These are phyloP conservation scores for Pseudoatta argentina DNA, from an alignment of 1,140 invertebrate species.

Conservation along the genomic window DNA sequence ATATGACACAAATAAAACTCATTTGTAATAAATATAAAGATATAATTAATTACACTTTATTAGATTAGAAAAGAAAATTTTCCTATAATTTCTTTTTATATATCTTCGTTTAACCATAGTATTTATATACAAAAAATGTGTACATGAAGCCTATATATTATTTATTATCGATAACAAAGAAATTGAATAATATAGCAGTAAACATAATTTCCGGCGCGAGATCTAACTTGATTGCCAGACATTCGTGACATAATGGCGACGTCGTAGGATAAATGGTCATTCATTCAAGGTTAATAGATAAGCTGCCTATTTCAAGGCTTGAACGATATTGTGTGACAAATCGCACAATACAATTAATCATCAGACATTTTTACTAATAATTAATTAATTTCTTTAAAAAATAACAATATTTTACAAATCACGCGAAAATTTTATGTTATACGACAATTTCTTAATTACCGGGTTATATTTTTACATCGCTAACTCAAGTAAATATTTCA, in stretches of 20 bases:
- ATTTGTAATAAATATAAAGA: not conserved
- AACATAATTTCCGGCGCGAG: constrained; percentile 39
- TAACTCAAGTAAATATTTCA: not conserved
- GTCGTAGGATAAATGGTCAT: constrained; percentile 15
- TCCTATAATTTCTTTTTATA: not conserved
- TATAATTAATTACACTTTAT: not conserved
- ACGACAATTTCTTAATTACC: not conserved
- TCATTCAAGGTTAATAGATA: constrained; percentile 40
- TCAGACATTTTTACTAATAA: not conserved
- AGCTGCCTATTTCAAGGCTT: constrained; percentile 4
- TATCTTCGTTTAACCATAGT: not conserved
- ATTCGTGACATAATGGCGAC: constrained; percentile 40
- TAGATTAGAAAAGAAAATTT: not conserved
- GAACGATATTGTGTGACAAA: constrained; percentile 10
- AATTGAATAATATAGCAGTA: not conserved
- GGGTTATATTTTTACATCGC: not conserved
- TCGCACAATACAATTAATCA: constrained; percentile 24
- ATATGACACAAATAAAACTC: not conserved
- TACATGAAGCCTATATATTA: not conserved
- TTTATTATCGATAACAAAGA: not conserved
- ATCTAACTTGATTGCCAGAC: constrained; percentile 23
- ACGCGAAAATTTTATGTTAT: not conserved
- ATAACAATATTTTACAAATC: not conserved
- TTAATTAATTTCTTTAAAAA: not conserved
- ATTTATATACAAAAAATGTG: not conserved